Evolutionary conservation across 2,113 vertebrate genomes (phyloP).

Genomic region (Lepisosteus osseus): DNA sequence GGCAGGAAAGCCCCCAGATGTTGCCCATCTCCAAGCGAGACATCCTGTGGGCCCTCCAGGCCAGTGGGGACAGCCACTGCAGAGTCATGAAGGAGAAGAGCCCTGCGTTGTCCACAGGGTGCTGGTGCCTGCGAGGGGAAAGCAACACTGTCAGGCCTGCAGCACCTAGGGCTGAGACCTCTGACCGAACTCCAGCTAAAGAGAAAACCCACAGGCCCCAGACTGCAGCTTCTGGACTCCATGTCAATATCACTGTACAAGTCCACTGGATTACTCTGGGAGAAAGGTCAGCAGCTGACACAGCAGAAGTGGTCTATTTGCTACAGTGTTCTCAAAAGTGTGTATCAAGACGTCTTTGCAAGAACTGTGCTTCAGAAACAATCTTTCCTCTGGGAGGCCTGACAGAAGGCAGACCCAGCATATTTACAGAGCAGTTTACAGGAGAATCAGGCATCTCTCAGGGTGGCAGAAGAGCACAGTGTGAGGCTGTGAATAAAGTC

Average conservation of each 20-base stretch:
- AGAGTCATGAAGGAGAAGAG: slow-evolving; percentile 78
- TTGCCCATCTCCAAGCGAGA: slow-evolving; percentile 62
- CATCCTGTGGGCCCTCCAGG: slow-evolving; percentile 57
- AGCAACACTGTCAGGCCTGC: slow-evolving; percentile 2
- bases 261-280: too few species aligned
- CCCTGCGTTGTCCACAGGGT: slow-evolving; percentile 78
- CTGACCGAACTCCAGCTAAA: background rate
- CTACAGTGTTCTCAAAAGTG: too few species aligned
- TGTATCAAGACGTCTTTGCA: too few species aligned
- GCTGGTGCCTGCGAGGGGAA: slow-evolving; percentile 64
- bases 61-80: slow-evolving; percentile 73
- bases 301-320: too few species aligned
- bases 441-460: background rate
- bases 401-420: slow-evolving; percentile 42
- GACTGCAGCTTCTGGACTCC: background rate
- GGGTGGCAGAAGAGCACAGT: too few species aligned
- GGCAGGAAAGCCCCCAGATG: slow-evolving; percentile 71
- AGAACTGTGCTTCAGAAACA: slow-evolving; percentile 14
- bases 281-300: too few species aligned
- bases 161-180: too few species aligned
- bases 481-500: too few species aligned
- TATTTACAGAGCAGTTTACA: slow-evolving; percentile 67
- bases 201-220: slow-evolving; percentile 18
- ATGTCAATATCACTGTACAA: too few species aligned
- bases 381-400: slow-evolving; percentile 30